phyloP scores from a whole-genome alignment of 2,888 invertebrate genomes.

The Erannis defoliaria region DNA sequence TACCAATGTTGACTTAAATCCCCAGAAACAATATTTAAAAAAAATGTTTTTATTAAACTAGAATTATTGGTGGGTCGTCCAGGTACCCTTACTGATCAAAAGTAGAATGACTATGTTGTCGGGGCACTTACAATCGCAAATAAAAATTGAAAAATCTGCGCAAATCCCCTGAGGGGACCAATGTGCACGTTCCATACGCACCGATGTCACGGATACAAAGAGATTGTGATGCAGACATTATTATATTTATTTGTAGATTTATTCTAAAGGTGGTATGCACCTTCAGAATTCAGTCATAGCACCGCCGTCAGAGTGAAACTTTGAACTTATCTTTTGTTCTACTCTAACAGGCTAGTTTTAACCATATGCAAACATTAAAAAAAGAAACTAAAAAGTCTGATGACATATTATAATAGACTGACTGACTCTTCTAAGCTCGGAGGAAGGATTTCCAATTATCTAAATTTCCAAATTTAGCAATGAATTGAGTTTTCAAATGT shows the following conservation, averaged over 20 bases:
- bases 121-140: constrained; percentile 81
- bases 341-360: no score
- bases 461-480: no score
- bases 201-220: constrained; percentile 62
- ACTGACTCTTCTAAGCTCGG: no score
- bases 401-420: no score
- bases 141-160: constrained; percentile 82
- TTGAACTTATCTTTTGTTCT: constrained; percentile 3
- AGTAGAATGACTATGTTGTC: constrained; percentile 47
- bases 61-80: not conserved
- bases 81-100: constrained; percentile 22
- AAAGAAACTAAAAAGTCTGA: no score
- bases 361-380: no score
- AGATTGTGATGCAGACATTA: constrained; percentile 61
- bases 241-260: constrained; percentile 62
- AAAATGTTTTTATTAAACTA: constrained; percentile 29
- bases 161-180: constrained; percentile 74
- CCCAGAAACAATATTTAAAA: no score
- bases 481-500: no score
- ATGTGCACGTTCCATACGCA: constrained; percentile 74
- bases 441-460: no score
- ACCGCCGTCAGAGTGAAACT: no score
- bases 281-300: no score
- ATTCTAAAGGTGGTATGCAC: constrained; percentile 52
- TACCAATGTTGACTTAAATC: no score